phyloP scores from a whole-genome alignment of 1,140 invertebrate genomes.

The Gryon sp. region DNA sequence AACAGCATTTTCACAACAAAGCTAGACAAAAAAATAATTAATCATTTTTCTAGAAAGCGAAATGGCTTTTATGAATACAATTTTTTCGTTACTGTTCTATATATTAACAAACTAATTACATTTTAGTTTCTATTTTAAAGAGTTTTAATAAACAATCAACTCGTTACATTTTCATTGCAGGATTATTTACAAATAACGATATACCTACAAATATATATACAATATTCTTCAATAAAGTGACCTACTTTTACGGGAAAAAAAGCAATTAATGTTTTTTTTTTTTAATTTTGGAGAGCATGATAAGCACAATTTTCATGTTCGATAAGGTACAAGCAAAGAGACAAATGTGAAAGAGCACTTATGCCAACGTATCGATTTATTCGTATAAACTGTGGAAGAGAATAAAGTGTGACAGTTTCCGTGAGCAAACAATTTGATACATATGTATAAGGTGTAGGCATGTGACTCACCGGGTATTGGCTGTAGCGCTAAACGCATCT shows the following conservation, averaged over 20 bases:
- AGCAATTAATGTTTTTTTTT: not conserved
- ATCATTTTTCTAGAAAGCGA: no score
- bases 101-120: no score
- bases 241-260: not conserved
- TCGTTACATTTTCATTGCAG: no score
- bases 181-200: no score
- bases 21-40: no score
- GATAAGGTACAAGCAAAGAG: slow-evolving; percentile 13
- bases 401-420: slow-evolving; percentile 38
- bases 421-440: slow-evolving; percentile 50
- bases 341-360: slow-evolving; percentile 37
- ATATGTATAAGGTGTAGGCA: slow-evolving; percentile 47
- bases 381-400: slow-evolving; percentile 39
- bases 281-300: slow-evolving; percentile 6
- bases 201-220: no score
- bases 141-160: no score
- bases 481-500: slow-evolving; percentile 27
- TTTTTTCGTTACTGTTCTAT: no score
- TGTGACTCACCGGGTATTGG: slow-evolving; percentile 29
- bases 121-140: no score
- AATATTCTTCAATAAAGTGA: not conserved
- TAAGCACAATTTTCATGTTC: slow-evolving; percentile 18
- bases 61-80: no score
- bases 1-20: no score
- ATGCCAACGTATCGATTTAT: slow-evolving; percentile 48